Evolutionary conservation across 1,140 invertebrate genomes (phyloP).

Genomic region (Drosophila ambigua): DNA sequence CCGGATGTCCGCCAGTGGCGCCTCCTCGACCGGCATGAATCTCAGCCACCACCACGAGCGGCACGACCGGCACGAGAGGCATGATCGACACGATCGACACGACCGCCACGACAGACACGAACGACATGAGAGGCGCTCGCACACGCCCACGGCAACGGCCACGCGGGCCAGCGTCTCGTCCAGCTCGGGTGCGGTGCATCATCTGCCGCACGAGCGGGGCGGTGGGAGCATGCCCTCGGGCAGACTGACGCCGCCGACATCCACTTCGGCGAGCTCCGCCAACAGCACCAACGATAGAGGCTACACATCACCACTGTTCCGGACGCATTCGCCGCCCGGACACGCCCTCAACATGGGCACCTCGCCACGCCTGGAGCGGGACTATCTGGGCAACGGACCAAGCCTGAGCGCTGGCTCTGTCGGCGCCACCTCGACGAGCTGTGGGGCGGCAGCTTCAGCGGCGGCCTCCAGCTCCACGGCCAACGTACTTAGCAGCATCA

Average conservation of each 20-base stretch:
- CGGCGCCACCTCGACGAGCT: constrained; percentile 36
- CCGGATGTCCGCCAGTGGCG: constrained; percentile 21
- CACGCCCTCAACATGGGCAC: constrained; percentile 66
- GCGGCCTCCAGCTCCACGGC: constrained; percentile 60
- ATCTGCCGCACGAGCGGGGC: constrained; percentile 38
- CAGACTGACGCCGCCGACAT: constrained; percentile 48
- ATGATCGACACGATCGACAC: constrained; percentile 59
- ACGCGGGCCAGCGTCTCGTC: constrained; percentile 48
- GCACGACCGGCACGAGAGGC: constrained; percentile 43
- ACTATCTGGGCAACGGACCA: constrained; percentile 76
- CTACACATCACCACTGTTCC: constrained; percentile 80
- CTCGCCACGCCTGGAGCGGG: constrained; percentile 72
- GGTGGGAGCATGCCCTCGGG: constrained; percentile 11
- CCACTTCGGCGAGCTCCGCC: constrained; percentile 32
- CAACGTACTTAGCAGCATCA: constrained; percentile 85
- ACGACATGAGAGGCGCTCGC: constrained; percentile 66
- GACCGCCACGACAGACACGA: constrained; percentile 54
- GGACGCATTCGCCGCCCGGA: constrained; percentile 68
- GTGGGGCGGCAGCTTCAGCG: constrained; percentile 26
- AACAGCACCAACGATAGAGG: constrained; percentile 74
- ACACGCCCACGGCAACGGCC: constrained; percentile 65
- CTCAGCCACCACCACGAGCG: constrained; percentile 54
- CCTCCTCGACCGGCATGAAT: constrained; percentile 41
- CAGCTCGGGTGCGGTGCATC: constrained; percentile 35
- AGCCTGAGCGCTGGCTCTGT: constrained; percentile 32